These are phyloP conservation scores for Pyralis farinalis DNA, from an alignment of 2,888 invertebrate species.

Conservation along the genomic window DNA sequence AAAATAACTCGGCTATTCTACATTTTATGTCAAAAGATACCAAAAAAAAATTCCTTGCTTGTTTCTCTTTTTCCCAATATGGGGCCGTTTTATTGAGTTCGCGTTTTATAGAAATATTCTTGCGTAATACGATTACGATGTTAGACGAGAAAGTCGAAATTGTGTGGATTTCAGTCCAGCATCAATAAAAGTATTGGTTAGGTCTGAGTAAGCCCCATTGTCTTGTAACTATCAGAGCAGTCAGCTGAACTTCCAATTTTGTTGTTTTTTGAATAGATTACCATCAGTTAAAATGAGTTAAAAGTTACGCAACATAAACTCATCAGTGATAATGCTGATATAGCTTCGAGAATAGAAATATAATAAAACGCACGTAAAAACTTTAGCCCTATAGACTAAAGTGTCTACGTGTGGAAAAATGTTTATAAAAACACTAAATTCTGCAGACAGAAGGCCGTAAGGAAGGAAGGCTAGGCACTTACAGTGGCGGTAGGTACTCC, in stretches of 20 bases:
- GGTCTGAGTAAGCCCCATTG: slow-evolving; percentile 20
- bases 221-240: slow-evolving; percentile 19
- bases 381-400: too few species aligned
- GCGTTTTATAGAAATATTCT: slow-evolving; percentile 15
- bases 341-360: too few species aligned
- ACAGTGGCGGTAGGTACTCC: too few species aligned
- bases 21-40: too few species aligned
- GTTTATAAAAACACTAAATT: too few species aligned
- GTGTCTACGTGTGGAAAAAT: too few species aligned
- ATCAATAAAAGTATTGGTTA: slow-evolving; percentile 20
- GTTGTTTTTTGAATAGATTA: not conserved
- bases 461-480: too few species aligned
- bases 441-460: too few species aligned
- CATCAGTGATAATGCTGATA: too few species aligned
- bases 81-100: slow-evolving; percentile 11
- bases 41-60: too few species aligned
- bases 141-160: slow-evolving; percentile 24
- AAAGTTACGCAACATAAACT: not conserved
- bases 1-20: too few species aligned
- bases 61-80: slow-evolving; percentile 2
- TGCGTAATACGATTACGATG: slow-evolving; percentile 22
- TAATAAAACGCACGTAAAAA: too few species aligned
- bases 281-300: not conserved
- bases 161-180: slow-evolving; percentile 21
- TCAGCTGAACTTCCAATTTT: slow-evolving; percentile 9